Evolutionary conservation across 2,888 invertebrate genomes (phyloP), one percentile per base, ranked within the genome.

Genomic region (Drosophila macrospina): DNA sequence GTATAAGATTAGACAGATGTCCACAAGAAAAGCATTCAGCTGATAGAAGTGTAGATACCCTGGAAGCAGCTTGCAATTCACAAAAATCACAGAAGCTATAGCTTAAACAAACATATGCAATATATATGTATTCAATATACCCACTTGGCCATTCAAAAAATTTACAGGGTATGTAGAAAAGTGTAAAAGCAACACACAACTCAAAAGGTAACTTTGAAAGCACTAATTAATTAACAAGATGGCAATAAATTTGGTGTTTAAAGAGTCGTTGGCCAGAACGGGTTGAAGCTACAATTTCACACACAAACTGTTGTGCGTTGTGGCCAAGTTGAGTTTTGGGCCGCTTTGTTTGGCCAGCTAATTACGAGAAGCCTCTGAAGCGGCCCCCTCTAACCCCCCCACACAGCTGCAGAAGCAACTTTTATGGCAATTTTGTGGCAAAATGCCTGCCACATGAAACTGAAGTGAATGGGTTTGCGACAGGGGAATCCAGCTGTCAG

Each of bases 201-300:
- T 34, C 37, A 8, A 62, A 51, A 67, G 59, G 56, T 55, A 37
- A 51, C 65, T 47, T 47, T 72, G 56, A 75, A 80, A 74, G 72
- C 68, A 55, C 64, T 84, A 86, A 84, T 84, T 84, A 84, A 84
- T 84, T 84, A 84, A 78, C 67, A 65, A 55, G 42, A 54, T 60
- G 74, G 67, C 47, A 56, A 74, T 69, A 77, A 63, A 77, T 69
- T 67, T 54, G 0, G 26, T 44, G 54, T 60, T 74, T 73, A 62
- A 67, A 62, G 44, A 77, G 56, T 56, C 56, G 54, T 66, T 66
- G 20, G 2, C 30, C 24, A 32, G 16, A 54, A 44, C 28, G 42
- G 39, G 30, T 37, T 55, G 16, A 52, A 52, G 36, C 44, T 32
- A 59, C 32, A 50, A 45, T 37, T 48, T 54, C 37, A 30, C 42